Evolutionary conservation across 2,797 vertebrate species (phyloP), one percentile per base, ranked within the genome.

Genomic region (Crenichthys baileyi): DNA sequence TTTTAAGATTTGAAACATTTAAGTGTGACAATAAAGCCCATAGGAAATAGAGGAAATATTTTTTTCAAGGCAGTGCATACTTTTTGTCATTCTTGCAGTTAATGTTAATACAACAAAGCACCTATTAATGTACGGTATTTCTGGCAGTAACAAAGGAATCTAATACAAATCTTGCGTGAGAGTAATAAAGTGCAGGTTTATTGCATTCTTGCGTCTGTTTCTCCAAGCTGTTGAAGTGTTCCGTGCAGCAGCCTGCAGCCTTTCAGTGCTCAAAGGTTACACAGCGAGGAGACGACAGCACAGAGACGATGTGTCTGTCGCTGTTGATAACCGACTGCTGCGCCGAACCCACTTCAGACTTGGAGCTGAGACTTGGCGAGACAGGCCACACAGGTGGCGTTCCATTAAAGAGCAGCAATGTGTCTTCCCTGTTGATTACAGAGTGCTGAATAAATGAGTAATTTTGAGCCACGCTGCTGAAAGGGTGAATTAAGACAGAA

Each of bases 141-240:
- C 91, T 76, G 73, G 84, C 83, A 87, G 86, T 70, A 11, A 61
- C 88, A 7, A 79, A 58, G 83, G 89, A 90, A 89, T 86, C 82
- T 77, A 81, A 78, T 36, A 76, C 80, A 87, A 85, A 79, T 87
- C 87, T 82, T 81, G 74, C 44, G 68, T 61, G 77, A 29, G 65
- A 58, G 80, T 79, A 83, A 90, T 90, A 76, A 91, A 80, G 72
- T 51, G 74, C 20, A 36, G 72, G 60, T 63, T 75, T 79, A 46
- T 73, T 89, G 79, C 75, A 71, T 79, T 82, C 78, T 81, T 11
- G 26, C 55, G 61, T 65, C 79, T 26, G 70, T 72, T 80, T 71
- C 74, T 84, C 78, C 78, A 72, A 87, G 82, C 71, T 68, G 48
- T 73, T 41, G 71, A 83, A 80, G 78, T n/a, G 22, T 22, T 67